Evolutionary conservation across 1,140 invertebrate genomes (phyloP).

Genomic region (Asobara japonica): DNA sequence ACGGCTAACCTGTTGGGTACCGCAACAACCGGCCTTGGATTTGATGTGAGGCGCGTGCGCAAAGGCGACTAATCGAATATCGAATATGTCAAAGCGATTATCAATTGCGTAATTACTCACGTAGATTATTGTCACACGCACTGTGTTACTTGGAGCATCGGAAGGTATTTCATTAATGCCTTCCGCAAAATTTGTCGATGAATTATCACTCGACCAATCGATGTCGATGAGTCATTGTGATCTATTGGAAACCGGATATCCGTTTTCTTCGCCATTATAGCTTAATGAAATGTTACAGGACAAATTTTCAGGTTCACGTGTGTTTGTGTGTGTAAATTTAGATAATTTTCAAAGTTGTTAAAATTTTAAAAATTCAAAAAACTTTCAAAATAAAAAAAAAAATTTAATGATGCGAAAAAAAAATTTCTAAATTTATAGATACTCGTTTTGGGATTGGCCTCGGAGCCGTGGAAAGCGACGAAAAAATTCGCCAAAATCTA

Average conservation of each 20-base stretch:
- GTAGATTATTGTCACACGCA: neutral
- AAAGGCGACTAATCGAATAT: slow-evolving; percentile 7
- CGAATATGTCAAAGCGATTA: slow-evolving; percentile 21
- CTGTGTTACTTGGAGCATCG: too few relatives aligned
- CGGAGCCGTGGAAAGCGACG: slow-evolving; percentile 50
- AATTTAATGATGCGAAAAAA: neutral
- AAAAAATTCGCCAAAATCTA: slow-evolving; percentile 51
- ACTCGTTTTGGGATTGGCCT: slow-evolving; percentile 55
- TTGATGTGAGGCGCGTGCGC: neutral
- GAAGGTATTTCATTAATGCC: too few relatives aligned
- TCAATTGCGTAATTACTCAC: slow-evolving; percentile 19
- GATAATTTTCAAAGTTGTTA: neutral
- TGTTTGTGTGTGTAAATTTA: too few relatives aligned
- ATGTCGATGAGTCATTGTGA: too few relatives aligned
- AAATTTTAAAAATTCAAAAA: neutral
- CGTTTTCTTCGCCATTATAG: too few relatives aligned
- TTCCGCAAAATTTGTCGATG: too few relatives aligned
- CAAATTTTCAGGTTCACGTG: too few relatives aligned
- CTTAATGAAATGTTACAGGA: too few relatives aligned
- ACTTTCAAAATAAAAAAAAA: neutral
- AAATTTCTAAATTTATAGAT: slow-evolving; percentile 48
- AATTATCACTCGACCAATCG: too few relatives aligned
- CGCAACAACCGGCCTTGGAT: slow-evolving; percentile 25
- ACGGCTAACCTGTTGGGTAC: slow-evolving; percentile 28
- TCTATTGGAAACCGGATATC: too few relatives aligned